These are phyloP conservation scores for Lacerta bilineata DNA, from an alignment of 2,797 vertebrate genomes.

Conservation along the genomic window DNA sequence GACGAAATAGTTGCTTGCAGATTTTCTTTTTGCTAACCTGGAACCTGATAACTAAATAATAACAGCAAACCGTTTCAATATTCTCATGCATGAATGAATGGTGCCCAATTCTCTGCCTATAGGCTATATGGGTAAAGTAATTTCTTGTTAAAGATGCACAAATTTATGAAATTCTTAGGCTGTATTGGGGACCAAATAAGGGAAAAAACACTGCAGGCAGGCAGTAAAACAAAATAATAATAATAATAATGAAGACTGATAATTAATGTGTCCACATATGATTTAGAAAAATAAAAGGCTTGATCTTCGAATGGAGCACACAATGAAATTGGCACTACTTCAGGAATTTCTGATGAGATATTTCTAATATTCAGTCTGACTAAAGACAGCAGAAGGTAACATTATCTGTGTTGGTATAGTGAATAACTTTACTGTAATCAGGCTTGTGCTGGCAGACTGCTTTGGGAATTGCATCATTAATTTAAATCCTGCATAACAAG, in stretches of 20 bases:
- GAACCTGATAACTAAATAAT: too few species aligned
- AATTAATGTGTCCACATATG: neutral
- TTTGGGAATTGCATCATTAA: constrained; percentile 32
- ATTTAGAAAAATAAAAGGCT: neutral
- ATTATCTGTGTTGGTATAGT: neutral
- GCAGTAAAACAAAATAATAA: neutral
- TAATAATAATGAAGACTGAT: neutral
- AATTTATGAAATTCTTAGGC: neutral
- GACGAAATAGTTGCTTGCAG: too few species aligned
- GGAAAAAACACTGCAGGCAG: neutral
- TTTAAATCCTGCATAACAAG: constrained; percentile 27
- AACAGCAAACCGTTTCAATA: neutral
- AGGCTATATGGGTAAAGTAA: neutral
- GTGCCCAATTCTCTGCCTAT: neutral
- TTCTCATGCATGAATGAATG: neutral
- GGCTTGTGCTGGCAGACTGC: neutral
- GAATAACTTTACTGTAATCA: neutral
- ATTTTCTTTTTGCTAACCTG: too few species aligned
- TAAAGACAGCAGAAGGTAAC: neutral
- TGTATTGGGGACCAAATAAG: too few species aligned
- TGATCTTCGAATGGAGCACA: neutral
- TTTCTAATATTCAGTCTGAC: neutral
- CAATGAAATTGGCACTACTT: neutral
- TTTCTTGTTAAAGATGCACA: neutral
- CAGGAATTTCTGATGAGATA: neutral